Base-by-base conservation (phyloP, 2,888 invertebrate species). In the Lasiommata megera region DNA sequence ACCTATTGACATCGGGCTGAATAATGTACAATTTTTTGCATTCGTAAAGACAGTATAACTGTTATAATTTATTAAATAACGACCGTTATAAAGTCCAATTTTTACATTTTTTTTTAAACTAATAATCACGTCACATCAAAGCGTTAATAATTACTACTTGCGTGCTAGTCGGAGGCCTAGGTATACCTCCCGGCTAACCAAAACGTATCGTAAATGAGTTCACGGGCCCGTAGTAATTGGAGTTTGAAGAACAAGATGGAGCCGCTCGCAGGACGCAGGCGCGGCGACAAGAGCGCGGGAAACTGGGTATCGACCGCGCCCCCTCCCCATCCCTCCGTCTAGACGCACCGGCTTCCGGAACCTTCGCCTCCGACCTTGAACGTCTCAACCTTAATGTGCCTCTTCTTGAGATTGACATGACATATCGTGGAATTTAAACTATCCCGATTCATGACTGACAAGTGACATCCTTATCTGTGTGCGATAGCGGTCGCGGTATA, bases 261-360 rank as follows among this genome's bases (percentile, higher is more conserved):
- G 71, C 70, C 73, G 76, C 79, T 64, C 63, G 56, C 63, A 82
- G 80, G 73, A 82, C 89, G 88, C 88, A 88, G 82, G 88, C 89
- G 89, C 83, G 69, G 74, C 74, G 64, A 71, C 69, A 69, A 61
- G 75, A 88, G 87, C 89, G 89, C 89, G 89, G 88, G 89, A 90
- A 89, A 88, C 86, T 82, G 87, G 83, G 82, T 88, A 90, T 90
- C 89, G 90, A 89, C 84, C 89, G 80, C 67, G 73, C 69, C 76
- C 79, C 80, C 80, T 80, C 76, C 14, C 79, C 80, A 71, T 79
- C 79, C 86, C 82, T 80, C 66, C 83, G 90, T 88, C 89, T 90
- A 90, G 88, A 88, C 90, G 86, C 84, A 82, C 85, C 82, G 84
- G 82, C 77, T 89, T 88, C 88, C 89, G 89, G 88, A 87, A 88